Percentiles rank a stretch among this genome's conserved stretches.
Conservation (phyloP, 2,113 vertebrate genomes). For the Phocoena sinus region DNA sequence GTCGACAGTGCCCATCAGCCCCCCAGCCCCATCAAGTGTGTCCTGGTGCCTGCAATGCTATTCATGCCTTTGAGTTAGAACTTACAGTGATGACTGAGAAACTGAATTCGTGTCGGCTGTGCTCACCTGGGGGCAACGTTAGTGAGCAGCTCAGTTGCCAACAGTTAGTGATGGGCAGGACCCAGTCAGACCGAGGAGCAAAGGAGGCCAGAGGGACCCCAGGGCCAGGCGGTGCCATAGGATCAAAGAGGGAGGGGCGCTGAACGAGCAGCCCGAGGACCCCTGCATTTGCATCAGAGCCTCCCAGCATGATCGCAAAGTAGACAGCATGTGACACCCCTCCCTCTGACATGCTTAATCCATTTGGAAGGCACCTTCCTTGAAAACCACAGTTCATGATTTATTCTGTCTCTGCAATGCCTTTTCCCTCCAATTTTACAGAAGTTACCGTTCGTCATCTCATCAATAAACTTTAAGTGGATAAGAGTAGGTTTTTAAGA, state of each 20-base stretch:
- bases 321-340: rapidly evolving
- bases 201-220: background rate
- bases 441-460: background rate
- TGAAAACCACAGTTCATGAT: background rate
- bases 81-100: background rate
- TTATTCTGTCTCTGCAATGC: background rate
- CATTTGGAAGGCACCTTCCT: background rate
- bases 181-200: background rate
- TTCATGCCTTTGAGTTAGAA: background rate
- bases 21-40: background rate
- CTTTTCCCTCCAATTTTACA: background rate
- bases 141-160: background rate
- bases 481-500: background rate
- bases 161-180: background rate
- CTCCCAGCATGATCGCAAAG: background rate
- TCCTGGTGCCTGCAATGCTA: background rate
- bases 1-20: background rate
- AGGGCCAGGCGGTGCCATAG: too few relatives aligned
- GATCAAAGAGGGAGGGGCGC: background rate
- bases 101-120: background rate
- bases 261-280: rapidly evolving
- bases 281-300: rapidly evolving
- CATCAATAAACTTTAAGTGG: background rate
- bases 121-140: background rate
- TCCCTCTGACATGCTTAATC: background rate